Conservation (phyloP, 1,140 invertebrate species). For the Drosophila navojoa region DNA sequence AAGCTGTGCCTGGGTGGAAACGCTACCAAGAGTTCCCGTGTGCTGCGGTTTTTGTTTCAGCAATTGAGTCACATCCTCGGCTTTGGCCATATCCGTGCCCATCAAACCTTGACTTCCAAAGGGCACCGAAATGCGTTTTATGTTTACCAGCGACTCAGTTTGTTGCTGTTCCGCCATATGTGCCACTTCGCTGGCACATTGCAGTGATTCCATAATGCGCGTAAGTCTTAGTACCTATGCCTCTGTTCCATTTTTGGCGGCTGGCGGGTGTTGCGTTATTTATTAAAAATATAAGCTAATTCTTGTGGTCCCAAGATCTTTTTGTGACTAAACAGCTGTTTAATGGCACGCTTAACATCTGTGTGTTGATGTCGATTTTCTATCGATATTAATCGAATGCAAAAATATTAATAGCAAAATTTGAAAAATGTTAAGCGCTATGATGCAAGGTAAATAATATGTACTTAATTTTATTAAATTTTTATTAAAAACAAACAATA, state of each 20-base stretch:
- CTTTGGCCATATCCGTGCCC: constrained; percentile 22
- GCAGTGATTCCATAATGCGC: constrained; percentile 58
- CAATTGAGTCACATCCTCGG: constrained; percentile 24
- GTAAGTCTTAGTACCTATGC: background rate
- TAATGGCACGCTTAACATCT: constrained; percentile 39
- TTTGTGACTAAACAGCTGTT: constrained; percentile 57
- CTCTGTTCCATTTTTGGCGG: constrained; percentile 29
- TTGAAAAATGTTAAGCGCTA: no score
- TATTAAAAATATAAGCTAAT: constrained; percentile 55
- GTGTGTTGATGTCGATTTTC: constrained; percentile 10
- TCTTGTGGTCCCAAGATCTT: constrained; percentile 26
- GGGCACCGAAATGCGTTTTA: constrained; percentile 40
- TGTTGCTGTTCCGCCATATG: constrained; percentile 50
- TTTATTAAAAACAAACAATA: no score
- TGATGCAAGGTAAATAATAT: no score
- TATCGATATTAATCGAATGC: constrained; percentile 23
- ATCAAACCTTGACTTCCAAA: constrained; percentile 25
- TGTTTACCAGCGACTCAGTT: constrained; percentile 24
- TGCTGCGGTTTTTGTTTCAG: constrained; percentile 35
- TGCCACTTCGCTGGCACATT: constrained; percentile 52
- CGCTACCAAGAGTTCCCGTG: constrained; percentile 1
- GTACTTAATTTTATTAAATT: no score
- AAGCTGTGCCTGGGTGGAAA: constrained; percentile 14
- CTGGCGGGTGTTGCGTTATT: constrained; percentile 24
- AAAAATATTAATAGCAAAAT: background rate